Conservation (phyloP, 2,797 vertebrate genomes). For the Artibeus jamaicensis region DNA sequence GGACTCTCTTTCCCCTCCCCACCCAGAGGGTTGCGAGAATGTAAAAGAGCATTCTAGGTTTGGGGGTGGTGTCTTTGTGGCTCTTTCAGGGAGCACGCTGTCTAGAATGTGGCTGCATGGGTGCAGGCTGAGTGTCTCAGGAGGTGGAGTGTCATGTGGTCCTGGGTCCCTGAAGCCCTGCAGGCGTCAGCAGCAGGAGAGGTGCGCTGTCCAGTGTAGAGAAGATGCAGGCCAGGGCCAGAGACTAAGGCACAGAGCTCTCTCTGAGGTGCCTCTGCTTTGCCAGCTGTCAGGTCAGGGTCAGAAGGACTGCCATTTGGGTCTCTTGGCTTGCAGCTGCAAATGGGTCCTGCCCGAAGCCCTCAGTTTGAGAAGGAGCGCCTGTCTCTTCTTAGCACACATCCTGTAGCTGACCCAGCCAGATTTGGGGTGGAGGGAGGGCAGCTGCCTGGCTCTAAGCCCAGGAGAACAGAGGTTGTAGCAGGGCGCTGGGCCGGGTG, state of each 20-base stretch:
- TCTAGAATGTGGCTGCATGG: neutral
- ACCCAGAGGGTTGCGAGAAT: neutral
- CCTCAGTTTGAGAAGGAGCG: neutral
- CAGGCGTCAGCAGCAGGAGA: neutral
- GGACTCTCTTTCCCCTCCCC: neutral
- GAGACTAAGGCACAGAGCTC: neutral
- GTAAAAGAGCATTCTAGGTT: neutral
- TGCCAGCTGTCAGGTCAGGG: neutral
- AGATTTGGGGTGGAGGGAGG: conserved; percentile 43
- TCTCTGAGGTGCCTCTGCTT: neutral
- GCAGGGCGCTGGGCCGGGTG: conserved; percentile 6
- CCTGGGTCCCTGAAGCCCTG: neutral
- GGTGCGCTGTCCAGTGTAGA: neutral
- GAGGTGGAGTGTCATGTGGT: neutral
- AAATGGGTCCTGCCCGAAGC: neutral
- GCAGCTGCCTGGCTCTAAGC: conserved; percentile 58
- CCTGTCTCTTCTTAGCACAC: conserved; percentile 46
- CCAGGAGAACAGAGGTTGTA: conserved; percentile 65
- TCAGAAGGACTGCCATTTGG: neutral
- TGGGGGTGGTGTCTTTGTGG: neutral
- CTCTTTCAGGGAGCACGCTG: neutral
- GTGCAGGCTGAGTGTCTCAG: neutral
- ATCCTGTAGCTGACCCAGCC: conserved; percentile 56
- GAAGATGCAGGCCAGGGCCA: neutral
- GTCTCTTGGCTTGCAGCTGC: conserved; percentile 7